phyloP scores from a whole-genome alignment of 2,888 invertebrate genomes.

The Archips crataeganus region DNA sequence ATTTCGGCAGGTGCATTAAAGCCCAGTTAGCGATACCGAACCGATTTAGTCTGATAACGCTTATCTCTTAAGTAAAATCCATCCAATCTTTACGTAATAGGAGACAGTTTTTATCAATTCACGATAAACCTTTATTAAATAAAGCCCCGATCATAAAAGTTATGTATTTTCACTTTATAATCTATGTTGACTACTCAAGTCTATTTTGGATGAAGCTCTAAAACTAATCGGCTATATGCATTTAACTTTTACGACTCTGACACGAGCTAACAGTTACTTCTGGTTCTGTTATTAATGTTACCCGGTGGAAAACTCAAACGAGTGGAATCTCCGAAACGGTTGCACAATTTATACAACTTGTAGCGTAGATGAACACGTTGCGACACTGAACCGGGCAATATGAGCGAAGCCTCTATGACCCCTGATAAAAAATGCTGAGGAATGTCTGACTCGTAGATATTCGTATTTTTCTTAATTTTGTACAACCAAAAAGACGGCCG shows the following conservation, averaged over 20 bases:
- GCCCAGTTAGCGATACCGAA: slow-evolving; percentile 27
- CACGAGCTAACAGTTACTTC: slow-evolving; percentile 38
- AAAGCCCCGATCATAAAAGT: slow-evolving; percentile 20
- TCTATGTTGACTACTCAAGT: slow-evolving; percentile 25
- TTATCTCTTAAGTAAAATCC: slow-evolving; percentile 13
- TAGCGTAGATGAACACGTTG: slow-evolving; percentile 33
- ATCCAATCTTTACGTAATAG: slow-evolving; percentile 23
- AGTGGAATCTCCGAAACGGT: slow-evolving; percentile 37
- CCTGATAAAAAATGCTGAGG: slow-evolving; percentile 21
- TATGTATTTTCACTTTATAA: slow-evolving; percentile 14
- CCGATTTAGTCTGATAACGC: slow-evolving; percentile 27
- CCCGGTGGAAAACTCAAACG: slow-evolving; percentile 36
- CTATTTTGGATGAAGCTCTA: slow-evolving; percentile 35
- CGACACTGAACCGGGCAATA: slow-evolving; percentile 26
- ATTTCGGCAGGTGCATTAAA: slow-evolving; percentile 31
- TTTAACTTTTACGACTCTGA: slow-evolving; percentile 36
- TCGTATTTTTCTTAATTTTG: neutral
- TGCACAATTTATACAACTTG: slow-evolving; percentile 39
- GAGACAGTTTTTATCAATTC: slow-evolving; percentile 29
- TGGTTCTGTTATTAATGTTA: slow-evolving; percentile 40
- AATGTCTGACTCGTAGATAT: slow-evolving; percentile 11
- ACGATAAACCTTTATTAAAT: slow-evolving; percentile 19
- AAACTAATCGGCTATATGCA: slow-evolving; percentile 31
- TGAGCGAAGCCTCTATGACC: slow-evolving; percentile 26
- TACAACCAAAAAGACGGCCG: neutral